These are phyloP conservation scores for Cacatua alba DNA, from an alignment of 2,113 vertebrate genomes.

Conservation along the genomic window DNA sequence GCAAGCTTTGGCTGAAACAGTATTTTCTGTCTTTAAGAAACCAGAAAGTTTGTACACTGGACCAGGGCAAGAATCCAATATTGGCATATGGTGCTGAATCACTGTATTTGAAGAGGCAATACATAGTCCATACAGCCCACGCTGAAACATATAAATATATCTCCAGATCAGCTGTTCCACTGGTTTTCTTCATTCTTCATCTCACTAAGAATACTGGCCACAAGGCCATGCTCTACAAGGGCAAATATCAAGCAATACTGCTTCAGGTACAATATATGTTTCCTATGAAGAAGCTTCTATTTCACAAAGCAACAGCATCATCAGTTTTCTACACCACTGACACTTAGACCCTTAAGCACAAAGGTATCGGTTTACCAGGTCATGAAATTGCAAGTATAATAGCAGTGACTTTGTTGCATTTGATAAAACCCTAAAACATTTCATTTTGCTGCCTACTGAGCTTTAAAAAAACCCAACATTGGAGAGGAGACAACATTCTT, in stretches of 20 bases:
- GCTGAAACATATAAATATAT: not conserved
- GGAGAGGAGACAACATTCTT: not conserved
- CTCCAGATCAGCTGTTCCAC: not conserved
- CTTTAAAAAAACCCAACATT: not conserved
- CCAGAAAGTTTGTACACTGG: not conserved
- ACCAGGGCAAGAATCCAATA: not conserved
- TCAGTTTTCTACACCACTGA: slow-evolving; percentile 20
- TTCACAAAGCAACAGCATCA: slow-evolving; percentile 34
- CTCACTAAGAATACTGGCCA: not conserved
- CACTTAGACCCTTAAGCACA: slow-evolving; percentile 27
- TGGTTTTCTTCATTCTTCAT: not conserved
- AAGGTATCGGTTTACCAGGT: slow-evolving; percentile 52
- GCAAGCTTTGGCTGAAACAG: not conserved
- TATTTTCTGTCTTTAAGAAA: not conserved
- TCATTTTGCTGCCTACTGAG: slow-evolving; percentile 55
- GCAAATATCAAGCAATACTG: slow-evolving; percentile 14
- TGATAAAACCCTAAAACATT: slow-evolving; percentile 1
- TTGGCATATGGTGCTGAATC: not conserved
- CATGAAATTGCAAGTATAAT: slow-evolving; percentile 60
- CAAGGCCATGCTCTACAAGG: not conserved
- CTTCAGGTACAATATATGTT: not conserved
- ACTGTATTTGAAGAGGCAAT: not conserved
- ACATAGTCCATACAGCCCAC: not conserved
- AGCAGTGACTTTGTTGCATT: slow-evolving; percentile 25
- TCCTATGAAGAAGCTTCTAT: not conserved